Base-by-base conservation (phyloP, 2,888 invertebrate genomes). In the Morpho achilles region DNA sequence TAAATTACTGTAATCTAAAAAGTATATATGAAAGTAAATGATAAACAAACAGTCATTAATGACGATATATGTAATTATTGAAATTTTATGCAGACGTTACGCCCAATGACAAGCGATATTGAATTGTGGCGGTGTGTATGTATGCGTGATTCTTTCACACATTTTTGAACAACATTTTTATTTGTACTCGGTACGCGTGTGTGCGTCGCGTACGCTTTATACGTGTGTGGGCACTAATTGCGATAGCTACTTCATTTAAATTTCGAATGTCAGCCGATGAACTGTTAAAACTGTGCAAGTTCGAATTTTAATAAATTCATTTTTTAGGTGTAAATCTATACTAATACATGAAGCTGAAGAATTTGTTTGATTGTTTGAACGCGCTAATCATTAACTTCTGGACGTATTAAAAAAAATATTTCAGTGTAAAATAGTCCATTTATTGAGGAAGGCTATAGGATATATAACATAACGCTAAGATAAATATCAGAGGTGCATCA, bases 191-290 rank as follows among this genome's bases (percentile, higher is more conserved):
- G 7, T 22, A 39, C 44, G 66, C 69, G 69, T 71, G 69, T 67
- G 69, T 66, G 60, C 73, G 87, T 85, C 82, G 58, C 41, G 51
- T 51, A 61, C 78, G 77, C 77, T 74, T 9, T 72, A 70, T 66
- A 66, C 55, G 56, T 67, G 69, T 75, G 71, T 72, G 68, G 70
- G 68, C 70, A 77, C 89, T 90, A 90, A 90, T 90, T 90, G 87
- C 85, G 84, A 90, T 89, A 86, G 85, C 88, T 87, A 88, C 89
- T 90, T 90, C 86, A 89, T 90, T 89, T 89, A 88, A 89, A 90
- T 88, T 88, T 89, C 87, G 87, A 87, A 86, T 86, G 85, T 84
- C 86, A 79, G 82, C 63, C 72, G 71, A 67, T 70, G 66, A 66
- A 58, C 67, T 71, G 70, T 56, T 66, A 79, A 80, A 79, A 71